Conservation (phyloP, 2,113 vertebrate genomes). For the Siphamia tubifer region DNA sequence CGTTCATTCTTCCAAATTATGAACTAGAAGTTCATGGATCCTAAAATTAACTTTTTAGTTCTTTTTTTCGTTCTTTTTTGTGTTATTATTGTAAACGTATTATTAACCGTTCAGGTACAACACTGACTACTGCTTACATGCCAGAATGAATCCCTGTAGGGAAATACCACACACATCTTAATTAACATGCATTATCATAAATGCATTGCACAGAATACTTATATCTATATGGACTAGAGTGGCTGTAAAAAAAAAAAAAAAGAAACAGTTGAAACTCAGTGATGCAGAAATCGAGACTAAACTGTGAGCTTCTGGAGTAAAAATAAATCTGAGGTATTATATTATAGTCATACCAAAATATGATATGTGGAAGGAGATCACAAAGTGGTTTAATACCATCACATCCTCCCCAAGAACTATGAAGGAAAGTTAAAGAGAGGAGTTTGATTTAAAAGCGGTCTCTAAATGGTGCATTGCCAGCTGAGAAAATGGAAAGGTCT, state of each 20-base stretch:
- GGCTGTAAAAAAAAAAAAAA: neutral
- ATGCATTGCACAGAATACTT: constrained; percentile 11
- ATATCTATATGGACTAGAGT: constrained; percentile 21
- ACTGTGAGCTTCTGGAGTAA: neutral
- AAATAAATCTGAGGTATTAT: neutral
- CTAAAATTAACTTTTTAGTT: too few species aligned
- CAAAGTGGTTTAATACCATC: constrained; percentile 20
- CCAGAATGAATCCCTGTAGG: constrained; percentile 18
- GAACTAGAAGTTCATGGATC: too few species aligned
- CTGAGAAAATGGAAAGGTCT: constrained; percentile 24
- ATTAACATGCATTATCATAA: constrained; percentile 55
- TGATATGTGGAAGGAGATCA: constrained; percentile 22
- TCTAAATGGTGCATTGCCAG: constrained; percentile 33
- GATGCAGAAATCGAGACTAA: constrained; percentile 1
- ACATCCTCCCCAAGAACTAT: constrained; percentile 1
- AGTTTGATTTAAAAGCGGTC: constrained; percentile 26
- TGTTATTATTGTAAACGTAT: too few species aligned
- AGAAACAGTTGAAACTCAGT: neutral
- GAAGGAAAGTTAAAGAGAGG: constrained; percentile 16
- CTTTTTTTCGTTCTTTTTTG: too few species aligned
- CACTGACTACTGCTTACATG: too few species aligned
- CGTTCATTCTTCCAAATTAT: too few species aligned
- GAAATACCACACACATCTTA: constrained; percentile 12
- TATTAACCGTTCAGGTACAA: too few species aligned
- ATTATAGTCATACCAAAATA: constrained; percentile 17